A percentile compares a stretch with the other conserved stretches of the same genome.
Evolutionary conservation across 2,888 invertebrate species (phyloP).

Genomic region (Nowickia ferox): DNA sequence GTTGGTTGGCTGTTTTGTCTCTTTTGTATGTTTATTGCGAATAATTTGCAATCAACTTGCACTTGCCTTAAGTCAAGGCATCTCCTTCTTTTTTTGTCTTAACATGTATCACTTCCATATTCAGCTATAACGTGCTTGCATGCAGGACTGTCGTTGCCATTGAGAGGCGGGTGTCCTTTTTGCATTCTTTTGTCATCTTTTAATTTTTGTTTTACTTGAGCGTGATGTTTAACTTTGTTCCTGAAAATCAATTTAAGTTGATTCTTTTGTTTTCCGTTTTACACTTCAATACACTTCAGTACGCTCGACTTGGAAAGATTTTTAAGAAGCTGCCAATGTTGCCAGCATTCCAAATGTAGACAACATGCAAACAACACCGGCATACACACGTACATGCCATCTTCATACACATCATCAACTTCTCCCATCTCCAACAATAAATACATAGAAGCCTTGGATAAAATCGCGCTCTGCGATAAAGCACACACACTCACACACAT

Average conservation of each 20-base stretch:
- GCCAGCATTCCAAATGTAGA: constrained; percentile 32
- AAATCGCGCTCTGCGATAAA: constrained; percentile 38
- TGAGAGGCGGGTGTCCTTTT: constrained; percentile 63
- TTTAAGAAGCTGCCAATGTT: constrained; percentile 67
- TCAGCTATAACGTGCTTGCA: constrained; percentile 29
- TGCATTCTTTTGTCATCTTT: constrained; percentile 42
- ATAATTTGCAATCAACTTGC: constrained; percentile 81
- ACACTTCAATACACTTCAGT: constrained; percentile 64
- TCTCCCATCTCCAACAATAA: background rate
- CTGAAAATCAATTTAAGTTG: constrained; percentile 72
- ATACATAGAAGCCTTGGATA: constrained; percentile 31
- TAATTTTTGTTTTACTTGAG: constrained; percentile 54
- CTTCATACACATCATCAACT: constrained; percentile 17
- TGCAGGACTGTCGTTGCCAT: constrained; percentile 15
- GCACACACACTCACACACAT: background rate
- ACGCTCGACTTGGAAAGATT: constrained; percentile 66
- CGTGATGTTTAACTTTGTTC: constrained; percentile 65
- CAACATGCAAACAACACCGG: background rate
- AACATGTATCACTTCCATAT: constrained; percentile 25
- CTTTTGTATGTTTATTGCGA: constrained; percentile 77
- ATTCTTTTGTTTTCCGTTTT: constrained; percentile 70
- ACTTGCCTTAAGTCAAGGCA: constrained; percentile 67
- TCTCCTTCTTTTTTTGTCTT: background rate
- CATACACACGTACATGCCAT: background rate
- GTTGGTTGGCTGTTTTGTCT: constrained; percentile 43